A percentile compares a stretch with the other conserved stretches of the same genome.
Evolutionary conservation across 1,140 invertebrate genomes (phyloP).

Genomic region (Magallana ariakensis): DNA sequence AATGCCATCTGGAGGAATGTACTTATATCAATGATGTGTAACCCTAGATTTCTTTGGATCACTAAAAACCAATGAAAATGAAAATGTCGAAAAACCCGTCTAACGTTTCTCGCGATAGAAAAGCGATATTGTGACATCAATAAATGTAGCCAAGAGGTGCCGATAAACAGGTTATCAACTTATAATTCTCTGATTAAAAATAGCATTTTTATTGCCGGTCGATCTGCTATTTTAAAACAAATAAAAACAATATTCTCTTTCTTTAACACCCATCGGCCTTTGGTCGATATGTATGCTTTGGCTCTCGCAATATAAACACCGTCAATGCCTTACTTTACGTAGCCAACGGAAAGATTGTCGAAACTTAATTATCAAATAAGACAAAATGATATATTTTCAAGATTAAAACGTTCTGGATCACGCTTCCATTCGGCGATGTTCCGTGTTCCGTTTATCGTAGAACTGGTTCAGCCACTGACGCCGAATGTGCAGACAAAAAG

Average conservation of each 20-base stretch:
- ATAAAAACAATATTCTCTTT: slow-evolving; percentile 20
- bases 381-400: neutral
- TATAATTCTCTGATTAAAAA: slow-evolving; percentile 27
- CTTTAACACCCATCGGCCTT: neutral
- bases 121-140: slow-evolving; percentile 11
- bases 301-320: neutral
- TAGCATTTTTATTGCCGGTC: slow-evolving; percentile 7
- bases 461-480: neutral
- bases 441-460: neutral
- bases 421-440: neutral
- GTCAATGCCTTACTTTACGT: neutral
- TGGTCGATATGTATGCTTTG: neutral
- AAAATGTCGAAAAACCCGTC: neutral
- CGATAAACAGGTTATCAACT: slow-evolving; percentile 7
- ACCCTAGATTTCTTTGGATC: neutral
- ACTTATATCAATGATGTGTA: neutral
- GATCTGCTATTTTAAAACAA: slow-evolving; percentile 29
- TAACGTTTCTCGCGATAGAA: neutral
- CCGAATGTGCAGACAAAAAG: neutral
- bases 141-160: neutral
- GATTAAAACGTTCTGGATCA: neutral
- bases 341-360: neutral
- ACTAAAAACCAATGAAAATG: neutral
- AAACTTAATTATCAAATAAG: neutral
- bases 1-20: neutral